Base-by-base conservation (phyloP, 2,888 invertebrate species). In the Penaeus monodon region DNA sequence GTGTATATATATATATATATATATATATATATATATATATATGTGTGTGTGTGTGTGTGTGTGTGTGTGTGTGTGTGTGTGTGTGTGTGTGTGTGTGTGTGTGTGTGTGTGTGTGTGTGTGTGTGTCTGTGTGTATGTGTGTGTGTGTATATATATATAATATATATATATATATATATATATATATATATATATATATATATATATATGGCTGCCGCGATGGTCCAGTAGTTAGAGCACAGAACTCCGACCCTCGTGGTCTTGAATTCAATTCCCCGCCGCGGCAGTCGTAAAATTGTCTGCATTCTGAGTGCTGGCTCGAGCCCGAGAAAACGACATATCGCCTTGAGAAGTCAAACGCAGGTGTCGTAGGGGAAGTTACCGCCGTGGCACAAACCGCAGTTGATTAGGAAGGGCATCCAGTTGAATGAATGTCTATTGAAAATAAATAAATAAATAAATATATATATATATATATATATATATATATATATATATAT, bases 401-500 rank as follows among this genome's bases (percentile, higher is more conserved):
- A n/a, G n/a, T n/a, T n/a, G n/a, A n/a, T n/a, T n/a, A n/a, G n/a
- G n/a, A n/a, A n/a, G n/a, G n/a, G n/a, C n/a, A n/a, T n/a, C n/a
- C n/a, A n/a, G n/a, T n/a, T n/a, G n/a, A n/a, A n/a, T n/a, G n/a
- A n/a, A n/a, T n/a, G n/a, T n/a, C n/a, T n/a, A n/a, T n/a, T n/a
- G n/a, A n/a, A n/a, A n/a, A n/a, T n/a, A n/a, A n/a, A n/a, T 66
- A 12, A 6, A 6, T 66, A 12, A 33, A 2, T 33, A 33, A 2
- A 27, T 68, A 68, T 68, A 68, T 68, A 68, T 68, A 68, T 68
- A 68, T 68, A 68, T 68, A 68, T 68, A 68, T n/a, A 29, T 68
- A 29, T 70, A 70, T 70, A 70, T 70, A 70, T 70, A 70, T 70
- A n/a, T 70, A 70, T 70, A n/a, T 70, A 70, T 70, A 70, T 70